Base-by-base conservation (phyloP, 2,888 invertebrate species). In the Leptopilina drosophilae region DNA sequence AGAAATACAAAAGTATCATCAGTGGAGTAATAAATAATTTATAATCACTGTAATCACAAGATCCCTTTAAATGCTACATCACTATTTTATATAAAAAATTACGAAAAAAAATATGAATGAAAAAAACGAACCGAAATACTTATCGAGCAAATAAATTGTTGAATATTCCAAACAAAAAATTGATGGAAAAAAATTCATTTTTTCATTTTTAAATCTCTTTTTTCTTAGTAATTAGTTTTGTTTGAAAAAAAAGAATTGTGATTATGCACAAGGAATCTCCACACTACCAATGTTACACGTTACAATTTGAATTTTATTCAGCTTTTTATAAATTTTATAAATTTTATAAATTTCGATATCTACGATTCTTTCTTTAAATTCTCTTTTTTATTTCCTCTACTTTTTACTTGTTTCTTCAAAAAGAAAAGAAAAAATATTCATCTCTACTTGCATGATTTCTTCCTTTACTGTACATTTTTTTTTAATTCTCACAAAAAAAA, bases 41-140 rank as follows among this genome's bases (percentile, higher is more conserved):
- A 88, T 90, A 87, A 87, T 89, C 86, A 87, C 87, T 90, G 87
- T 89, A 89, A 88, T 87, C 85, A 86, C 86, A 86, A 88, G 88
- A 87, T 88, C 88, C 87, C 87, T 89, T 88, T 85, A 87, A 88
- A 89, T 88, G 85, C 86, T 87, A 87, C 82, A 88, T 84, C 86
- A 87, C 84, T 90, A 88, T 90, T 88, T 88, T 90, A 88, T 87
- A 87, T 87, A 87, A 84, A 82, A 86, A 81, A 80, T 78, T 79
- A 82, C 73, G 64, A 84, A 81, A 81, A 84, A 83, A 82, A 81
- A 33, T 33, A 33, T 33, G 33, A 33, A 33, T 7, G 42, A 42
- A 42, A 42, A 42, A 42, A 42, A 42, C 6, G 7, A 42, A 49
- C 49, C 49, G 49, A 49, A 49, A 49, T 65, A 77, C 85, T 85